Percentiles rank a stretch among this genome's conserved stretches.
Evolutionary conservation across 23 tunicate species (phyloP).

Genomic region (Botrylloides violaceus): DNA sequence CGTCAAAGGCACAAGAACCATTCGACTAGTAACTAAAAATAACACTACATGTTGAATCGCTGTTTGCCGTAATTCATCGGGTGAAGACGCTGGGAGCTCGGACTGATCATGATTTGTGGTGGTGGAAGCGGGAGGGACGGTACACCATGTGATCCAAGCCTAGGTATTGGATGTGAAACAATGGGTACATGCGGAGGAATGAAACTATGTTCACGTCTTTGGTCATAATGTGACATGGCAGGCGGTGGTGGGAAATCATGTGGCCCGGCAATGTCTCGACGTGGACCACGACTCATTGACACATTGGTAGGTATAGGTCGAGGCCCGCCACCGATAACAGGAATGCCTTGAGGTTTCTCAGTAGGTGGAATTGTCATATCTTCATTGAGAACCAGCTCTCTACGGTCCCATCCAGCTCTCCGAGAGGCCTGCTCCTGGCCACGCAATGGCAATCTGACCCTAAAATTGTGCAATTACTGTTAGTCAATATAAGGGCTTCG

Average conservation of each 20-base stretch:
- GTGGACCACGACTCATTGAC: slow-evolving; percentile 27
- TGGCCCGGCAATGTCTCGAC: neutral
- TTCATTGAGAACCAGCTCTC: neutral
- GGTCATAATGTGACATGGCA: neutral
- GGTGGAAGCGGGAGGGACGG: slow-evolving; percentile 10
- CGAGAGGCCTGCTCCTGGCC: slow-evolving; percentile 21
- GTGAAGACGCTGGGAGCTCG: neutral
- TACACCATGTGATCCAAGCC: slow-evolving; percentile 3
- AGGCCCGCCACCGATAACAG: slow-evolving; percentile 82
- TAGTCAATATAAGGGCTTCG: no score
- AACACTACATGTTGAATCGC: neutral
- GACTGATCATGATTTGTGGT: slow-evolving; percentile 12
- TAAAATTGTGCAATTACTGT: neutral
- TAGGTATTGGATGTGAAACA: slow-evolving; percentile 11
- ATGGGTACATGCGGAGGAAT: neutral
- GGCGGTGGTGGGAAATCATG: neutral
- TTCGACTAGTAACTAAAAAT: no score
- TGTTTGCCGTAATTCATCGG: slow-evolving; percentile 10
- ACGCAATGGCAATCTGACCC: slow-evolving; percentile 1
- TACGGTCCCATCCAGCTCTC: slow-evolving; percentile 29
- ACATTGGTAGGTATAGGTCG: slow-evolving; percentile 79
- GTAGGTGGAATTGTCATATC: slow-evolving; percentile 4
- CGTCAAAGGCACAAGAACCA: no score
- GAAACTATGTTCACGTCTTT: neutral
- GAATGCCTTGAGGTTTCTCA: slow-evolving; percentile 83